Evolutionary conservation across 2,888 invertebrate species (phyloP), one percentile per base, ranked within the genome.

Genomic region (Lasioglossum malachurum): DNA sequence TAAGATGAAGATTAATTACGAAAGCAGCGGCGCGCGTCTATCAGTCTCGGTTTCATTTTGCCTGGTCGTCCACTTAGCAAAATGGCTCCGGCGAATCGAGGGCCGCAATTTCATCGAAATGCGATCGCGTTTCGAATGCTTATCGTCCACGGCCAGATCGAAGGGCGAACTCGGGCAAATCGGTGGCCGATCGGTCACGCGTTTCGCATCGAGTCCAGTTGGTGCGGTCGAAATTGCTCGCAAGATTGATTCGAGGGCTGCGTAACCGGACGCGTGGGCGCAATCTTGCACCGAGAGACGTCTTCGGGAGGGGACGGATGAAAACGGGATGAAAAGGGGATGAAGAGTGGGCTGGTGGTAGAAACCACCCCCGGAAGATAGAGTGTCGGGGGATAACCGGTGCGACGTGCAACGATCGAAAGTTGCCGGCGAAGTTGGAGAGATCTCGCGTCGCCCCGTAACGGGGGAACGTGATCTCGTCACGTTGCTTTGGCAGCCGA

Each of bases 391-490:
- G 44, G 46, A 46, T 75, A 71, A 57, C 41, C 57, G 44, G 73
- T 41, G 38, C 72, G 60, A 60, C 57, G 27, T 5, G n/a, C 44
- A 23, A 27, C 49, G 80, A 80, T 74, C 67, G 80, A 80, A 75
- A 74, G 74, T 53, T 72, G 38, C 46, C 27, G 82, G n/a, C 16
- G 49, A 82, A 80, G 69, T 69, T 80, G 10, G 14, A 19, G 44
- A 31, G 67, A 69, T 23, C 74, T 64, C 23, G 38, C 31, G 23
- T 69, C 4, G 14, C 74, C 31, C 74, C 35, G 53, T 80, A 82
- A 83, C 83, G 27, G 49, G 23, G n/a, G 60, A 75, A 82, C 75
- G 81, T 76, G 83, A 83, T 76, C 76, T 53, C 64, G 53, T 27
- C 44, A 31, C 10, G 82, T 71, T 82, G 71, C 83, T 44, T 44